Percentiles rank a stretch among this genome's conserved stretches.
These are phyloP conservation scores for Siniperca chuatsi DNA, from an alignment of 2,113 vertebrate genomes.

Conservation along the genomic window DNA sequence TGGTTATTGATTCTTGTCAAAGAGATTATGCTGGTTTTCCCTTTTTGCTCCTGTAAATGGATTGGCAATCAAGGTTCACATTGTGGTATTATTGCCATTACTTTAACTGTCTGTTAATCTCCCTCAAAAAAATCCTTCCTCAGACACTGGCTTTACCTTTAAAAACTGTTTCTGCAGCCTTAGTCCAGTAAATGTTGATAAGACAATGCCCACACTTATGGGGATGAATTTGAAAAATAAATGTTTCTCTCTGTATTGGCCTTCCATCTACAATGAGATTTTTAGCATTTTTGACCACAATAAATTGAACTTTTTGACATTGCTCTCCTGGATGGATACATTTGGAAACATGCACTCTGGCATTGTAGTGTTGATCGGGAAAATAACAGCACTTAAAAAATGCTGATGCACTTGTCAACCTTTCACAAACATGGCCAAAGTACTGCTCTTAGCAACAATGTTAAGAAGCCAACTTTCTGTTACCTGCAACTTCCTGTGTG, in stretches of 20 bases:
- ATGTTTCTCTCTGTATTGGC: neutral
- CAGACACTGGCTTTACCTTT: conserved; percentile 4
- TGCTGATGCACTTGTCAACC: neutral
- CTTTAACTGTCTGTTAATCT: neutral
- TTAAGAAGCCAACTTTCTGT: conserved; percentile 13
- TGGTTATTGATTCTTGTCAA: conserved; percentile 15
- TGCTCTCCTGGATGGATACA: neutral
- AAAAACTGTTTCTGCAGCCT: neutral
- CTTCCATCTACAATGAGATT: neutral
- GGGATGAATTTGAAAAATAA: conserved; percentile 29
- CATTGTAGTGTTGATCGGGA: neutral
- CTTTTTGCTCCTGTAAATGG: neutral
- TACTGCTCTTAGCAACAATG: neutral
- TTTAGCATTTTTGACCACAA: conserved; percentile 3
- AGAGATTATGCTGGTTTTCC: neutral
- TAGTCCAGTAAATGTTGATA: neutral
- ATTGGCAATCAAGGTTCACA: neutral
- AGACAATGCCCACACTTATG: conserved; percentile 10
- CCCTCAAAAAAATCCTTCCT: neutral
- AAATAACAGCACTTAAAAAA: neutral
- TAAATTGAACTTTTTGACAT: conserved; percentile 1
- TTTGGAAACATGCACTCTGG: neutral
- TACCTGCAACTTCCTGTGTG: neutral
- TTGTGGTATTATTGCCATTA: neutral
- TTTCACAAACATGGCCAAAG: conserved; percentile 11